Conservation (phyloP, 2,113 vertebrate genomes). For the Anser brachyrhynchus region DNA sequence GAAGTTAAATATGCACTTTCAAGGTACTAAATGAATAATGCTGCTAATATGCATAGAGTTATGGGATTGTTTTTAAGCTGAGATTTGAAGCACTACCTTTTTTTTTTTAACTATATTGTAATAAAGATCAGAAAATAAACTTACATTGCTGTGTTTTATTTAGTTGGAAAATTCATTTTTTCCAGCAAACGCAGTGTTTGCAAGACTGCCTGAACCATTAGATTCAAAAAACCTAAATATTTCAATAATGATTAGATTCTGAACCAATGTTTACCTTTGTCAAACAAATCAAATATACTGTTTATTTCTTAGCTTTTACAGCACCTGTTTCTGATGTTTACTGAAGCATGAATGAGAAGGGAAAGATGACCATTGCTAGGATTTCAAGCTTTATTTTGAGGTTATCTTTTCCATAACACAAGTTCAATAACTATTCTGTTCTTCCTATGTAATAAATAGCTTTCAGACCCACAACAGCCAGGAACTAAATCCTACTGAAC, state of each 20-base stretch:
- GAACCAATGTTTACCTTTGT: neutral
- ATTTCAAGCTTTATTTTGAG: neutral
- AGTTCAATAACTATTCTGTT: neutral
- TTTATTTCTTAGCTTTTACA: neutral
- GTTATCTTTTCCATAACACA: neutral
- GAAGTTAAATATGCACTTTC: conserved; percentile 47
- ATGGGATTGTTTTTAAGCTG: neutral
- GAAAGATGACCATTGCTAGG: neutral
- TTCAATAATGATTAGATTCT: neutral
- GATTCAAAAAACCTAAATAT: neutral
- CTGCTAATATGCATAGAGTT: neutral
- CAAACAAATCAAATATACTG: neutral
- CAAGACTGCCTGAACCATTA: neutral
- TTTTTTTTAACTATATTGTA: neutral
- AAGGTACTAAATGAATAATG: conserved; percentile 25
- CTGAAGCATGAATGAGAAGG: neutral
- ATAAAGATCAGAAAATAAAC: neutral
- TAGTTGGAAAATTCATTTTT: neutral
- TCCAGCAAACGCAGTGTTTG: neutral
- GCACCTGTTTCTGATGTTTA: neutral
- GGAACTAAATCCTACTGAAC: neutral
- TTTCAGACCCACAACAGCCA: neutral
- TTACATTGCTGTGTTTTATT: neutral
- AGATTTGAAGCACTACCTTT: neutral
- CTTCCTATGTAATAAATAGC: neutral